These are phyloP conservation scores for Steatocranus sp. DNA, from an alignment of 2,797 vertebrate species.

Conservation along the genomic window DNA sequence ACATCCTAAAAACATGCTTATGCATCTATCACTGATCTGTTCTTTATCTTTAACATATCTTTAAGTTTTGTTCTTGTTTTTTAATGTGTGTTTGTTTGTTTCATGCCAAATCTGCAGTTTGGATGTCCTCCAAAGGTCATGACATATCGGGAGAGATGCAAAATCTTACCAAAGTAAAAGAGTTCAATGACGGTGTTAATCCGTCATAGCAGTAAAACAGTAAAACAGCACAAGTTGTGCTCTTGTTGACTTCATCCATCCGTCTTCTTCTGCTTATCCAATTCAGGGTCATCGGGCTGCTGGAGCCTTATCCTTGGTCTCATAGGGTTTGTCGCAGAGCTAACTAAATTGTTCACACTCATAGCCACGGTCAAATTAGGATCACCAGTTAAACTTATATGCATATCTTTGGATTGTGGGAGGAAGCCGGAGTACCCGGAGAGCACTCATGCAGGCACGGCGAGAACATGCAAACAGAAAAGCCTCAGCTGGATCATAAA, in stretches of 20 bases:
- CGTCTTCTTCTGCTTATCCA: neutral
- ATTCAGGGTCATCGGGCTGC: neutral
- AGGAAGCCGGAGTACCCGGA: neutral
- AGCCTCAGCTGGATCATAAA: neutral
- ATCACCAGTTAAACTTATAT: neutral
- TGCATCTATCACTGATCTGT: neutral
- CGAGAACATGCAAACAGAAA: neutral
- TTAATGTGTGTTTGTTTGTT: neutral
- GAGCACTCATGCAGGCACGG: accelerated
- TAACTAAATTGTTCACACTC: neutral
- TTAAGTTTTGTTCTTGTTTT: neutral
- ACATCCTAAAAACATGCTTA: neutral
- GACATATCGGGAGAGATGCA: neutral
- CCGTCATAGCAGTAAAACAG: neutral
- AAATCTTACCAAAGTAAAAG: neutral
- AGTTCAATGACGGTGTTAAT: neutral
- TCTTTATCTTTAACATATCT: neutral
- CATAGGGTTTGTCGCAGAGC: neutral
- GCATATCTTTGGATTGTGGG: neutral
- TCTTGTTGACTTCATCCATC: neutral
- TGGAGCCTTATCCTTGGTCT: neutral
- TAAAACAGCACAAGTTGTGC: neutral
- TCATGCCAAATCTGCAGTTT: neutral
- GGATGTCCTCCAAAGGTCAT: neutral
- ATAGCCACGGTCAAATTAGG: neutral